Conservation (phyloP, 2,113 vertebrate species). For the Thomomys bottae region DNA sequence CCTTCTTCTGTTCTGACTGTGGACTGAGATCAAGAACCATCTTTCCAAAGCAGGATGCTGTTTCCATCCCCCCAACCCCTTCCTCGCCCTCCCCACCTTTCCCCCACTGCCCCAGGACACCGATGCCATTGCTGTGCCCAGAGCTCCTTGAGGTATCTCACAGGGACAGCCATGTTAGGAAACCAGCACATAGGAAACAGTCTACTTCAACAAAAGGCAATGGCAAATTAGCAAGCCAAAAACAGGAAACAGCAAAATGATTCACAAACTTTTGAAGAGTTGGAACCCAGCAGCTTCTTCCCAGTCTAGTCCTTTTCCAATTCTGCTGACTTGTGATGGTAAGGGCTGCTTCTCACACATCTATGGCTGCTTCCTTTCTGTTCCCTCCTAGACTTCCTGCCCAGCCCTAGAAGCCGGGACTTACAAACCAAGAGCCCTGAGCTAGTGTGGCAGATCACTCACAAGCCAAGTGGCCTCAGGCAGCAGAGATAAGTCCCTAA, state of each 20-base stretch:
- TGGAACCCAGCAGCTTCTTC: neutral
- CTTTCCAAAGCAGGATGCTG: neutral
- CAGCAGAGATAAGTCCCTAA: neutral
- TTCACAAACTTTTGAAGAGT: neutral
- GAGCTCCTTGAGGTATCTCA: too few species aligned
- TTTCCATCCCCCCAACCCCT: too few species aligned
- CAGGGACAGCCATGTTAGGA: neutral
- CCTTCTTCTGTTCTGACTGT: neutral
- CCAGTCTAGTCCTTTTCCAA: conserved; percentile 19
- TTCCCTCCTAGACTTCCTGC: neutral
- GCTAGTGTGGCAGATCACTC: neutral
- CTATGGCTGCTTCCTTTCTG: neutral
- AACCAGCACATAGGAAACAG: neutral
- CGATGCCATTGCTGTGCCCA: too few species aligned
- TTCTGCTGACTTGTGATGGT: neutral
- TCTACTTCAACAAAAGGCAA: neutral
- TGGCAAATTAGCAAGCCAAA: neutral
- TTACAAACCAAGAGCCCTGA: neutral
- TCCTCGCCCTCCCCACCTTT: too few species aligned
- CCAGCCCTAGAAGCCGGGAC: neutral
- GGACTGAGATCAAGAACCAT: neutral
- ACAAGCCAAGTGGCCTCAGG: neutral
- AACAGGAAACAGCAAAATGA: neutral
- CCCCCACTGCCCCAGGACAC: too few species aligned
- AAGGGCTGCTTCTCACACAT: neutral